These are phyloP conservation scores for Rhabditoides inermis DNA, from an alignment of 2,888 invertebrate genomes.

Conservation along the genomic window DNA sequence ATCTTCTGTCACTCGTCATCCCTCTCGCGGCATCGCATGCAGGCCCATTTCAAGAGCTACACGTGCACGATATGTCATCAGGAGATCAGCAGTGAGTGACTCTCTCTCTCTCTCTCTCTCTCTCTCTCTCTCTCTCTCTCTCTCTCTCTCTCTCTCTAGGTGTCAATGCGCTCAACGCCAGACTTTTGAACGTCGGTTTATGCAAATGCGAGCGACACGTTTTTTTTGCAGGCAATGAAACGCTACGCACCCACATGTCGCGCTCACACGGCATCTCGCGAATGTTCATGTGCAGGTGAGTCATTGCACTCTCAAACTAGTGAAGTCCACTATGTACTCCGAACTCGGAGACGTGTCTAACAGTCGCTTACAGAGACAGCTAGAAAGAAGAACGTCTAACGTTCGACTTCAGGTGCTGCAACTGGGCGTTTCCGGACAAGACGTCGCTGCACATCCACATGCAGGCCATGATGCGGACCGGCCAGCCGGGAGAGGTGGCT, in stretches of 20 bases:
- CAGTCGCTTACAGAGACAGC: too few species aligned
- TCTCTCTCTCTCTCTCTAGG: too few species aligned
- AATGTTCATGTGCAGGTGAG: slow-evolving; percentile 51
- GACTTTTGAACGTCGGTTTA: neutral
- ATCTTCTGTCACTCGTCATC: slow-evolving; percentile 52
- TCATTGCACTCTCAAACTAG: neutral
- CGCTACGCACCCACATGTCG: slow-evolving; percentile 51
- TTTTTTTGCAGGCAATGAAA: slow-evolving; percentile 48
- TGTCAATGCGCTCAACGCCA: neutral
- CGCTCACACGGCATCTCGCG: slow-evolving; percentile 49
- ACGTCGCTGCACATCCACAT: slow-evolving; percentile 46
- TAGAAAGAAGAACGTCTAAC: too few species aligned
- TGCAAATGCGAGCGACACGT: too few species aligned
- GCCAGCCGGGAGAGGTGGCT: slow-evolving; percentile 41
- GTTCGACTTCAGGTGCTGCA: slow-evolving; percentile 42
- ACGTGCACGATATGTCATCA: slow-evolving; percentile 50
- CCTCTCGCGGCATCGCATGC: slow-evolving; percentile 52
- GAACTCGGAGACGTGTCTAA: too few species aligned
- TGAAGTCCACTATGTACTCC: neutral
- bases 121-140: neutral
- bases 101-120: neutral
- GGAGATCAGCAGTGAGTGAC: slow-evolving; percentile 50
- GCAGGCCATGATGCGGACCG: slow-evolving; percentile 39
- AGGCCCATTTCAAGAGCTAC: slow-evolving; percentile 52
- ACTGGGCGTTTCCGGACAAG: slow-evolving; percentile 51